phyloP scores from a whole-genome alignment of 2,888 invertebrate genomes.

The Subacronicta megacephala region DNA sequence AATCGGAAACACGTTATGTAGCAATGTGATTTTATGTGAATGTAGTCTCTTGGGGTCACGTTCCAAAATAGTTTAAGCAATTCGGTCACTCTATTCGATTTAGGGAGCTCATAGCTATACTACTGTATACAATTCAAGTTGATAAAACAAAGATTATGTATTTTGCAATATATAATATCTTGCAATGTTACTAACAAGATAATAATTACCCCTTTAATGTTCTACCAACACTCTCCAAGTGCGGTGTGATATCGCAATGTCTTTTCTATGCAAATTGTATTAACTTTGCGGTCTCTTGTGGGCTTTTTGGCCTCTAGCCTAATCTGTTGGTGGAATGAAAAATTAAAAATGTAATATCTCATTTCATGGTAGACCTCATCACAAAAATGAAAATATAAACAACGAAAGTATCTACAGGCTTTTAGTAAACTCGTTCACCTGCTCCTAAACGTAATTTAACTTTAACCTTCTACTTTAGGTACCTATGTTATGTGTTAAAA shows the following conservation, averaged over 20 bases:
- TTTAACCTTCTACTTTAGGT: slow-evolving; percentile 14
- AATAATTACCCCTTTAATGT: slow-evolving; percentile 29
- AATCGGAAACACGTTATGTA: slow-evolving; percentile 9
- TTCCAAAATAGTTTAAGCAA: slow-evolving; percentile 27
- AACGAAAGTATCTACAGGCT: slow-evolving; percentile 26
- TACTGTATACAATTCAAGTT: not conserved
- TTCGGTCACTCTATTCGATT: slow-evolving; percentile 15
- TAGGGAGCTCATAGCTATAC: slow-evolving; percentile 5
- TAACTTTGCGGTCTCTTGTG: slow-evolving; percentile 62
- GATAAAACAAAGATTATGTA: slow-evolving; percentile 12
- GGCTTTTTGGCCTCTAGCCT: slow-evolving; percentile 64
- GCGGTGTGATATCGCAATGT: slow-evolving; percentile 47
- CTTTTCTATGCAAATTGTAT: slow-evolving; percentile 72
- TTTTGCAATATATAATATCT: slow-evolving; percentile 14
- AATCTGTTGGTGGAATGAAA: slow-evolving; percentile 70
- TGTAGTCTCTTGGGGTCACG: slow-evolving; percentile 28
- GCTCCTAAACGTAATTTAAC: slow-evolving; percentile 32
- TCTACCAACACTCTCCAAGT: slow-evolving; percentile 16
- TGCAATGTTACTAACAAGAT: slow-evolving; percentile 6
- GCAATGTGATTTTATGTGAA: slow-evolving; percentile 29
- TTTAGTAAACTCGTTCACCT: slow-evolving; percentile 31
- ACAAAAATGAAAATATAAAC: slow-evolving; percentile 45
- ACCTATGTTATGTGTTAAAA: not conserved
- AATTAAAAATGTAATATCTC: slow-evolving; percentile 75
- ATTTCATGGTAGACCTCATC: slow-evolving; percentile 56